Conservation (phyloP, 2,797 vertebrate genomes). For the Falco novaeseelandiae region DNA sequence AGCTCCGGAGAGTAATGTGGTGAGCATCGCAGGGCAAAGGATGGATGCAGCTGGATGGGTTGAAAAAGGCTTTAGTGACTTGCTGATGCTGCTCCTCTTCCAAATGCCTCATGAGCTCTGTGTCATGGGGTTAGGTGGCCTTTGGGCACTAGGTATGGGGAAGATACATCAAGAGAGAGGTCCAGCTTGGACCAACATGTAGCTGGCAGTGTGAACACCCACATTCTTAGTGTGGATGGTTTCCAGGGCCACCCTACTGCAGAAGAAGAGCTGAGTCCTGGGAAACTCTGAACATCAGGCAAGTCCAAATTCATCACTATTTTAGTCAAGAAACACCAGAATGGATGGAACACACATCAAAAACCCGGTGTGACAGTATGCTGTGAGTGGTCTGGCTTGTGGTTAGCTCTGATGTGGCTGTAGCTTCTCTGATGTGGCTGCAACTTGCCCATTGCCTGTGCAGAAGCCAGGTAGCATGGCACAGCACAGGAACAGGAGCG, state of each 20-base stretch:
- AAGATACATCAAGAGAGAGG: not conserved
- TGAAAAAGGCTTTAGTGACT: not conserved
- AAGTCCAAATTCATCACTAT: too few relatives aligned
- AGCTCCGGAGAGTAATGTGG: accelerated
- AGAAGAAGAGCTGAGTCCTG: not conserved
- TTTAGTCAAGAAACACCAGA: not conserved
- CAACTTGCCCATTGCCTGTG: accelerated
- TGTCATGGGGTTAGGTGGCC: not conserved
- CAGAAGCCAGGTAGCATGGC: not conserved
- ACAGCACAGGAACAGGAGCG: accelerated
- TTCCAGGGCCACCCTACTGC: not conserved
- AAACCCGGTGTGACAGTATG: accelerated
- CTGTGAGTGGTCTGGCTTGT: not conserved
- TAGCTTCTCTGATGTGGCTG: not conserved
- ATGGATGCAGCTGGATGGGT: not conserved
- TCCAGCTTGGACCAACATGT: too few relatives aligned
- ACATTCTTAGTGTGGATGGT: accelerated
- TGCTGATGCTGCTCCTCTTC: not conserved
- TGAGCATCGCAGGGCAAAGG: not conserved
- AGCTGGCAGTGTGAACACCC: not conserved
- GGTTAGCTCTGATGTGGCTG: not conserved
- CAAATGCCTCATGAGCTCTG: not conserved
- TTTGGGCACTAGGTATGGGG: not conserved
- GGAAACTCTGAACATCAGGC: not conserved
- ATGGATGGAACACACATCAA: not conserved